Conservation (phyloP, 2,113 vertebrate genomes). For the Paracanthobrama guichenoti region DNA sequence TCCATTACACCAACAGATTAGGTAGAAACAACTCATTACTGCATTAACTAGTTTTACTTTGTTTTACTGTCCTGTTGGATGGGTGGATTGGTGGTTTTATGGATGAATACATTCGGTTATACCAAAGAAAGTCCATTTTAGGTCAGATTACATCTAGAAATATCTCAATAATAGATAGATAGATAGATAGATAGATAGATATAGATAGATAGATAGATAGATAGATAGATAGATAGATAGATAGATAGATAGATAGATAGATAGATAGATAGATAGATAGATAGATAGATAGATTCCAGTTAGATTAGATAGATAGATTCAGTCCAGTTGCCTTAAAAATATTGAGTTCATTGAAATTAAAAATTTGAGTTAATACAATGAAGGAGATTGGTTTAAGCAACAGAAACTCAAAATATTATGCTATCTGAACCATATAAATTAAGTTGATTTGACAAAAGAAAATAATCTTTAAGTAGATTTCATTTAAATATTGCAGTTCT, state of each 20-base stretch:
- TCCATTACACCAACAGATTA: background rate
- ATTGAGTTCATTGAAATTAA: background rate
- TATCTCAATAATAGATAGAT: background rate
- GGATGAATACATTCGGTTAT: background rate
- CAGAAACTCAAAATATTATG: no score
- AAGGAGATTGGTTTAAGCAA: no score
- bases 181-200: background rate
- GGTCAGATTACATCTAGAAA: background rate
- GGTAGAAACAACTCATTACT: background rate
- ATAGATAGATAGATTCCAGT: no score
- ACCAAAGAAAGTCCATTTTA: background rate
- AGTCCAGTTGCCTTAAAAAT: background rate
- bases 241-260: no score
- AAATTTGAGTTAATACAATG: no score
- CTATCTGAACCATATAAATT: no score
- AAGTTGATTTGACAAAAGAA: background rate
- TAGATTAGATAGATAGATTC: no score
- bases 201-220: background rate
- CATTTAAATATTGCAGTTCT: background rate
- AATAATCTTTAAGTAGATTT: no score
- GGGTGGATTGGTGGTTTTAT: background rate
- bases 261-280: no score
- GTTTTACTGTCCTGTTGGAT: background rate
- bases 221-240: no score
- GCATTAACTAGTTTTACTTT: background rate